Percentiles rank a stretch among this genome's conserved stretches.
phyloP scores from a whole-genome alignment of 2,113 vertebrate genomes.

The Tragulus kanchil region DNA sequence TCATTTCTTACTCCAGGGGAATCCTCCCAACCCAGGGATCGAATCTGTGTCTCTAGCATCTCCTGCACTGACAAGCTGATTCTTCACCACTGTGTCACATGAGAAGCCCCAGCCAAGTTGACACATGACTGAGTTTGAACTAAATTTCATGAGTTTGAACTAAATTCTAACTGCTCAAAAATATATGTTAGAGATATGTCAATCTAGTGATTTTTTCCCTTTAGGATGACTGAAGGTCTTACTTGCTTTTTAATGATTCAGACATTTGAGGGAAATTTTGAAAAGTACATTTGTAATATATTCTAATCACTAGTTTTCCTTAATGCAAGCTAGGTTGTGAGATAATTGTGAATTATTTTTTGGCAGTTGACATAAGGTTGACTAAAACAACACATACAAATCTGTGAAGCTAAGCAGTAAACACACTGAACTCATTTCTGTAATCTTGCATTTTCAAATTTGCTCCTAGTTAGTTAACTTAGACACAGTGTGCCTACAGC shows the following conservation, averaged over 20 bases:
- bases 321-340: slow-evolving; percentile 13
- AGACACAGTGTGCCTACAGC: neutral
- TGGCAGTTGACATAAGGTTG: neutral
- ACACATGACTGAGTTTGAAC: neutral
- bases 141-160: neutral
- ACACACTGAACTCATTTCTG: neutral
- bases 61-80: neutral
- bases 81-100: neutral
- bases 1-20: neutral
- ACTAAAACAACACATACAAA: neutral
- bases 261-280: neutral
- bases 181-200: neutral
- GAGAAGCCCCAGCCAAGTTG: neutral
- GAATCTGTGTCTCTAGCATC: neutral
- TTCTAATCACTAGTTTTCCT: slow-evolving; percentile 23
- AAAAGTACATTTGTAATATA: neutral
- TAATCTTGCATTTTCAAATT: neutral
- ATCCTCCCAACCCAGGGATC: neutral
- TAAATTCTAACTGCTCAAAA: slow-evolving; percentile 16
- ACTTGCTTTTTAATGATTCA: neutral
- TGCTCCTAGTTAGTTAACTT: neutral
- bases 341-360: neutral
- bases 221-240: neutral
- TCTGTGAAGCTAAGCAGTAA: neutral
- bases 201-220: neutral